phyloP scores from a whole-genome alignment of 2,888 invertebrate species.

The Fragum sueziense region DNA sequence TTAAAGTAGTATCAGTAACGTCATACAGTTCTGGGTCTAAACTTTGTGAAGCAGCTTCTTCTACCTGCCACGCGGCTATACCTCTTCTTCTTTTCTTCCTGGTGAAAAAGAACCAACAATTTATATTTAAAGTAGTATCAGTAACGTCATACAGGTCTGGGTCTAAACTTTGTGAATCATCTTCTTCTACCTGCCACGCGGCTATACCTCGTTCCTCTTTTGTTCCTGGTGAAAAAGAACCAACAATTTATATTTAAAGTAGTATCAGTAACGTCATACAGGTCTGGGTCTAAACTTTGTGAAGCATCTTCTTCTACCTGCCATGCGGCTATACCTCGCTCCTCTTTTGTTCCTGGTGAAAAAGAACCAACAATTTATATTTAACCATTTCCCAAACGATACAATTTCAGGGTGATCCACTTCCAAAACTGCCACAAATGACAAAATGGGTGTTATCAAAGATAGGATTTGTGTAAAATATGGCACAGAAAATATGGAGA shows the following conservation, averaged over 20 bases:
- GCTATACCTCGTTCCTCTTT: conserved; percentile 45
- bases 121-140: no score
- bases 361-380: no score
- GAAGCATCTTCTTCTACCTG: conserved; percentile 21
- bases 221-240: conserved; percentile 1
- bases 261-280: no score
- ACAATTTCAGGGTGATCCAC: no score
- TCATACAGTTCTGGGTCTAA: conserved; percentile 33
- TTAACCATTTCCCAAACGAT: no score
- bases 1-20: no score
- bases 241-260: no score
- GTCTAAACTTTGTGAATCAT: conserved; percentile 14
- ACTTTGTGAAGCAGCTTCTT: not conserved
- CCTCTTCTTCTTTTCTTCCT: conserved; percentile 35
- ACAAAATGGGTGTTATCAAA: no score
- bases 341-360: conserved; percentile 14
- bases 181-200: conserved; percentile 45
- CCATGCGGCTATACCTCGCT: conserved; percentile 56
- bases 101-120: not conserved
- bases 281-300: conserved; percentile 18
- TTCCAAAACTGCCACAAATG: no score
- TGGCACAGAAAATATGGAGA: no score
- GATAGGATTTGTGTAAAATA: no score
- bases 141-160: conserved; percentile 30
- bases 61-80: conserved; percentile 54